Base-by-base conservation (phyloP, 2,888 invertebrate species). In the Archips crataeganus region DNA sequence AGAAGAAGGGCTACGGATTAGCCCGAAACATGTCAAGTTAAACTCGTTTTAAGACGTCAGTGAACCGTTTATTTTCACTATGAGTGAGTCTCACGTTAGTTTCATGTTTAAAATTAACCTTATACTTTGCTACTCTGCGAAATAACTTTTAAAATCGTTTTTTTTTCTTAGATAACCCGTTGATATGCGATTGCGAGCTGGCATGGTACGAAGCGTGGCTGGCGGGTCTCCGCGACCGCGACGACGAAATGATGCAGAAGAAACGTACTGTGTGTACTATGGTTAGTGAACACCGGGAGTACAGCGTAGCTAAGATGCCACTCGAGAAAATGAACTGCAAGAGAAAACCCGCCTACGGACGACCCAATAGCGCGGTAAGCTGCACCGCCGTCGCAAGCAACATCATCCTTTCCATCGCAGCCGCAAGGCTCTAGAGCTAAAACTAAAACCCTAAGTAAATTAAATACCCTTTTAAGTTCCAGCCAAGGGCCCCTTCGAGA, bases 161-260 rank as follows among this genome's bases (percentile, higher is more conserved):
- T 15, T n/a, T 75, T 70, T 64, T 79, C 76, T 80, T 90, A 98
- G 98, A 98, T 93, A 98, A 98, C 91, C 98, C 98, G 11, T 90
- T 98, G 81, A 95, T 97, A 75, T 98, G 98, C 87, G 97, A 98
- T 83, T 98, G 98, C 87, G 97, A 98, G 82, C 93, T 98, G 79
- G 96, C 96, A 67, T 98, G 98, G 98, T 98, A 98, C 90, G 96
- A 97, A 75, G 96, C 96, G 70, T 97, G 98, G 96, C 89, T 98
- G 81, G 95, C 96, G 76, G 97, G 96, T 75, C 94, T 97, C 36
- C 96, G 97, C 69, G 97, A 97, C 88, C 96, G 97, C 77, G 98
- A 98, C 84, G 98, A 98, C 88, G 98, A 98, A 87, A 96, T 97
- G 96, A 97, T 97, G 96, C 97, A 97, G 84, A 98, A 98, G 94